Evolutionary conservation across 2,797 vertebrate species (phyloP), one percentile per base, ranked within the genome.

Genomic region (Huso huso): DNA sequence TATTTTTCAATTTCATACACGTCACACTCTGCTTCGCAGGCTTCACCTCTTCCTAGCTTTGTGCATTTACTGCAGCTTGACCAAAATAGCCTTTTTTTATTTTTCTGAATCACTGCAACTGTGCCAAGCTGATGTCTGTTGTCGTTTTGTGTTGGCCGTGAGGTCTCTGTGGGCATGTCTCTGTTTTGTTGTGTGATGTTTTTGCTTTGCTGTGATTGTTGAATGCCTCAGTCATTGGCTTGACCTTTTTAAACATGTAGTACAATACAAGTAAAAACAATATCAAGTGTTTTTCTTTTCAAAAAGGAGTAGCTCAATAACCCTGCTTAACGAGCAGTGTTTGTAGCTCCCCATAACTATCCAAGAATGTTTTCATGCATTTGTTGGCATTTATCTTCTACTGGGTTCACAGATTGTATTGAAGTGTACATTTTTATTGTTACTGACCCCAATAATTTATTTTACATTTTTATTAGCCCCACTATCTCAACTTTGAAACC

Each of bases 401-500:
- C 37, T 37, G 37, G 37, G 37, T 37, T 37, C 37, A 37, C 37
- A 37, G 37, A 37, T 37, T 37, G 37, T 37, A 37, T 0, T 37
- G 37, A 37, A 37, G 37, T 37, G 37, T 37, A 37, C 37, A 37
- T 37, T 37, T 37, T 37, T 37, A 37, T 37, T 37, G 37, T 37
- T 37, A 37, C 37, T 37, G 37, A 37, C 37, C 37, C 37, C 5
- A 37, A 37, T 5, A 37, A 5, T 37, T 37, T 37, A 4, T 37
- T 37, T 37, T 5, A 76, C 8, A 75, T 58, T 52, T 71, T 71
- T 68, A 70, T 76, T 70, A 88, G 87, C 77, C 86, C 86, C 84
- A 84, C 70, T 48, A 96, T 92, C 76, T 94, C 94, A 65, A 97
- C 96, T 61, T 94, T 97, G 90, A 95, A 94, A 86, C 91, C 94